These are phyloP conservation scores for Ladona fulva DNA, from an alignment of 1,140 invertebrate genomes.

Conservation along the genomic window DNA sequence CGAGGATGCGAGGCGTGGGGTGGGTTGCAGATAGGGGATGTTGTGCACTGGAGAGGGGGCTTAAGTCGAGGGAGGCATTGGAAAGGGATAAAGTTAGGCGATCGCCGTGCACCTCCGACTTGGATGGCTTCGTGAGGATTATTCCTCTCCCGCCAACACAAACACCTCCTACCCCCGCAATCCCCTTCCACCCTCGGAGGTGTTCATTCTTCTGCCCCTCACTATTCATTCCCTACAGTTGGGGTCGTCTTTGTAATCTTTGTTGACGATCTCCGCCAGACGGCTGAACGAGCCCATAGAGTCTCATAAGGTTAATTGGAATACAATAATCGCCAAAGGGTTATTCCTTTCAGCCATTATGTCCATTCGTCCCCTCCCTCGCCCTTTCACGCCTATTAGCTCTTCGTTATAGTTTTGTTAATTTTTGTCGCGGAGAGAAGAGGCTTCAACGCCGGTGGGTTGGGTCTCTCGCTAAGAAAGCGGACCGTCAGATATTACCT, in stretches of 20 bases:
- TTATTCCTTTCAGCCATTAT: neutral
- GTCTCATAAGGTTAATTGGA: neutral
- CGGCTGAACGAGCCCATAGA: neutral
- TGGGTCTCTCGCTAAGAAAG: no score
- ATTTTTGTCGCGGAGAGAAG: no score
- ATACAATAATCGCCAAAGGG: conserved; percentile 1
- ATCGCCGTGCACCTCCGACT: neutral
- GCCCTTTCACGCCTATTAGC: neutral
- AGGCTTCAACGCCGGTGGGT: no score
- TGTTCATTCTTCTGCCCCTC: neutral
- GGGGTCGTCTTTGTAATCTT: neutral
- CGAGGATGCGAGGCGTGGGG: no score
- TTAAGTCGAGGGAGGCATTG: no score
- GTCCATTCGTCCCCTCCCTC: neutral
- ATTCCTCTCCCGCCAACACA: neutral
- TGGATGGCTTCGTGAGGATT: neutral
- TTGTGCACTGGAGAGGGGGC: no score
- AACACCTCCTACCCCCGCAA: neutral
- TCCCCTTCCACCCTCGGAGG: neutral
- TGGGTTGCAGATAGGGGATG: no score
- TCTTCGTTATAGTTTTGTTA: no score
- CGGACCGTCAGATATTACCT: no score
- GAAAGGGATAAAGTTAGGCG: neutral
- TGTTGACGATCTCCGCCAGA: neutral
- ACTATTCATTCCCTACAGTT: no score